A percentile compares a stretch with the other conserved stretches of the same genome.
phyloP scores from a whole-genome alignment of 2,888 invertebrate genomes.

The Tenthredo distinguenda region DNA sequence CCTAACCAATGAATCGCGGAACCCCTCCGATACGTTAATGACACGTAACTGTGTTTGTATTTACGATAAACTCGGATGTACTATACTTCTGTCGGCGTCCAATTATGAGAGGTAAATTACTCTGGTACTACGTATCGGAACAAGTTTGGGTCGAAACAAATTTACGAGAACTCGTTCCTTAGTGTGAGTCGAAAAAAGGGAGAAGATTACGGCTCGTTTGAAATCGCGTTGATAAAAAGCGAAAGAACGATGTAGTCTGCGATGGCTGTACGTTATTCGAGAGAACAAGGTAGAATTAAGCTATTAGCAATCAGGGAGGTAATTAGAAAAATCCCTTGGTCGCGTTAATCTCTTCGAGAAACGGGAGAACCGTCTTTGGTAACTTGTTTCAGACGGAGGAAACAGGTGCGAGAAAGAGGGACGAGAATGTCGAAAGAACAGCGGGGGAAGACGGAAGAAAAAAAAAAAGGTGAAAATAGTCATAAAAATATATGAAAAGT shows the following conservation, averaged over 20 bases:
- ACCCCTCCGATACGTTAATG: slow-evolving; percentile 25
- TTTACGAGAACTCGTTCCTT: neutral
- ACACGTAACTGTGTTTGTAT: slow-evolving; percentile 28
- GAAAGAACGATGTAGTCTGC: slow-evolving; percentile 4
- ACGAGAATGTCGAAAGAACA: slow-evolving; percentile 45
- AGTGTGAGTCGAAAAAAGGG: neutral
- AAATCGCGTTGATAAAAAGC: neutral
- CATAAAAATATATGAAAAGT: slow-evolving; percentile 50
- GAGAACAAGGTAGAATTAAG: slow-evolving; percentile 47
- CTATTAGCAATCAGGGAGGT: slow-evolving; percentile 48
- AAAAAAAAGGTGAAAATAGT: slow-evolving; percentile 47
- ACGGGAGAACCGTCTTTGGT: slow-evolving; percentile 24
- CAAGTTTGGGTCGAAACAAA: neutral
- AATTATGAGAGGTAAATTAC: slow-evolving; percentile 19
- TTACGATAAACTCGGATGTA: slow-evolving; percentile 25
- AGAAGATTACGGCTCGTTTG: neutral
- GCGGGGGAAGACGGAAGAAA: slow-evolving; percentile 40
- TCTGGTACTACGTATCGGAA: neutral
- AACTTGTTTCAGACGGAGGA: slow-evolving; percentile 50
- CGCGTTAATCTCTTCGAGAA: slow-evolving; percentile 49
- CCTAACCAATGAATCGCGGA: slow-evolving; percentile 28
- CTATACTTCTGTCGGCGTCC: neutral
- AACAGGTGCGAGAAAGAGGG: slow-evolving; percentile 45
- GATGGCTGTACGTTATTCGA: neutral
- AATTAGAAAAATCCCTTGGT: slow-evolving; percentile 48